Conservation (phyloP, 2,888 invertebrate genomes). For the Metopia argyrocephala region DNA sequence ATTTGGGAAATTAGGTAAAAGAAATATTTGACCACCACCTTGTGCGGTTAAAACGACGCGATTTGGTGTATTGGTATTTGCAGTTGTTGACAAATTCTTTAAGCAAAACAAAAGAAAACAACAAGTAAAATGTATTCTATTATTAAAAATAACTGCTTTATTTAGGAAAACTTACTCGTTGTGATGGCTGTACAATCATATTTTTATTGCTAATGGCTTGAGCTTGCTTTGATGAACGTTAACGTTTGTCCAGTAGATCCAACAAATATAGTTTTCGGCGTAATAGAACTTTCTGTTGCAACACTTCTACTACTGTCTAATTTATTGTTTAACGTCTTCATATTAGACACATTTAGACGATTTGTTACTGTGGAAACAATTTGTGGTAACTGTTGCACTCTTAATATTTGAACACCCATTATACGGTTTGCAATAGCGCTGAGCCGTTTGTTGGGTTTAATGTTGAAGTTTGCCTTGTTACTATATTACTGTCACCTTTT, state of each 20-base stretch:
- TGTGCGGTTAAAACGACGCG: slow-evolving; percentile 81
- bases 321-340: slow-evolving; percentile 52
- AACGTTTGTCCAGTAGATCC: slow-evolving; percentile 54
- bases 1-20: slow-evolving; percentile 82
- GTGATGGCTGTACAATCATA: slow-evolving; percentile 56
- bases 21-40: slow-evolving; percentile 81
- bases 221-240: slow-evolving; percentile 46
- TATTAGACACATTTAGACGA: slow-evolving; percentile 48
- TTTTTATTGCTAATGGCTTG: slow-evolving; percentile 57
- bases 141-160: no score
- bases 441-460: slow-evolving; percentile 54
- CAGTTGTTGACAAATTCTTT: slow-evolving; percentile 53
- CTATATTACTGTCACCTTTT: slow-evolving; percentile 48
- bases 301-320: slow-evolving; percentile 61
- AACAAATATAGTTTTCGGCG: slow-evolving; percentile 57
- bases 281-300: slow-evolving; percentile 27
- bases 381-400: slow-evolving; percentile 72
- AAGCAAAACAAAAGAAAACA: not conserved
- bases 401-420: slow-evolving; percentile 77
- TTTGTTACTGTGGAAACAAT: slow-evolving; percentile 51
- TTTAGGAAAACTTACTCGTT: slow-evolving; percentile 61
- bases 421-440: slow-evolving; percentile 76
- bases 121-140: no score
- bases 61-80: slow-evolving; percentile 70
- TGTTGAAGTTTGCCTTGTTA: slow-evolving; percentile 34